These are phyloP conservation scores for Cistogaster globosa DNA, from an alignment of 2,888 invertebrate genomes.

Conservation along the genomic window DNA sequence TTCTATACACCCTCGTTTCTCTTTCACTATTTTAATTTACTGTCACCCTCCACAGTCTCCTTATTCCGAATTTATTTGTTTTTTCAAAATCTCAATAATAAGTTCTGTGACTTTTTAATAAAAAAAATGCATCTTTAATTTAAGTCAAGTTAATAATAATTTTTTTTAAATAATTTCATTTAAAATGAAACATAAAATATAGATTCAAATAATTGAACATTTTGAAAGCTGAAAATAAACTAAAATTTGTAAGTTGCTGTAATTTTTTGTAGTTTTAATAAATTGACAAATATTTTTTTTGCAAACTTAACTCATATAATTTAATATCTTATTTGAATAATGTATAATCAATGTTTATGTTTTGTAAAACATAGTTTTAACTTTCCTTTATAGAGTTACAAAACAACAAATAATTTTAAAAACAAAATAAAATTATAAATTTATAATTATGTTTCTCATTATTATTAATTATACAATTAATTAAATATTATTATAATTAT, in stretches of 20 bases:
- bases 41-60: constrained; percentile 12
- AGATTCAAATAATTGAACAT: constrained; percentile 42
- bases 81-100: constrained; percentile 13
- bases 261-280: constrained; percentile 60
- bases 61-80: neutral
- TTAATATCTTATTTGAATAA: constrained; percentile 38
- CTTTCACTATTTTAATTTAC: neutral
- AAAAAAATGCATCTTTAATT: constrained; percentile 30
- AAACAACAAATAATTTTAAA: constrained; percentile 59
- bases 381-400: constrained; percentile 44
- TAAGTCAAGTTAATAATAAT: constrained; percentile 41
- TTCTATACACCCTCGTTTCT: constrained; percentile 11
- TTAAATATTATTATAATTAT: constrained; percentile 63
- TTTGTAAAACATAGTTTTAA: constrained; percentile 35
- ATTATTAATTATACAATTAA: constrained; percentile 66
- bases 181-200: constrained; percentile 23
- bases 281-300: constrained; percentile 32
- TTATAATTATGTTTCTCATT: constrained; percentile 70
- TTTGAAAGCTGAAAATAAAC: constrained; percentile 7
- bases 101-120: constrained; percentile 31
- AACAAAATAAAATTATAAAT: constrained; percentile 47
- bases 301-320: constrained; percentile 28
- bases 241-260: constrained; percentile 36
- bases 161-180: constrained; percentile 39
- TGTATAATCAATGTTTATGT: constrained; percentile 56